Conservation (phyloP, 1,140 invertebrate genomes). For the Neodiprion pinetum region DNA sequence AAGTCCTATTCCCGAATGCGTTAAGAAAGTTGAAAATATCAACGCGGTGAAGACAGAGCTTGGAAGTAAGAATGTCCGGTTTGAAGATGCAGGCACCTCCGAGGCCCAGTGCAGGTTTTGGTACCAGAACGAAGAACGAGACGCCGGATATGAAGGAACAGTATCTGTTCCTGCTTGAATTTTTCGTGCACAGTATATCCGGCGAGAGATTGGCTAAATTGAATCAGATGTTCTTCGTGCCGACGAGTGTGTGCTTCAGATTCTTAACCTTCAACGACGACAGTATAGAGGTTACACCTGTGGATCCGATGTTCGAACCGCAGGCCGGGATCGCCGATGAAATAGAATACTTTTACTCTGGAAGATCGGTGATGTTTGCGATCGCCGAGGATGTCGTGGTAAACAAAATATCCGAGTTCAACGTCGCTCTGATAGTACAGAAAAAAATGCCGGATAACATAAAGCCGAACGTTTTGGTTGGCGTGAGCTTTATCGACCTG, state of each 20-base stretch:
- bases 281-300: constrained; percentile 43
- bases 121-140: neutral
- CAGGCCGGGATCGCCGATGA: constrained; percentile 34
- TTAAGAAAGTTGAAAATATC: too few relatives aligned
- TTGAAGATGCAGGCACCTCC: neutral
- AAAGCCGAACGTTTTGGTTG: constrained; percentile 44
- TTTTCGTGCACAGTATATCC: constrained; percentile 47
- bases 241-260: constrained; percentile 46
- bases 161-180: constrained; percentile 54
- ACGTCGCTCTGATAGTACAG: constrained; percentile 36
- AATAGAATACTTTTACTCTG: constrained; percentile 46
- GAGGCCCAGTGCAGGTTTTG: neutral
- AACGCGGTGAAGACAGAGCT: too few relatives aligned
- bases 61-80: neutral
- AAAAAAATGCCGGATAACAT: constrained; percentile 46
- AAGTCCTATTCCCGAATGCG: too few relatives aligned
- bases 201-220: constrained; percentile 45
- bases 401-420: constrained; percentile 36
- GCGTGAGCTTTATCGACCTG: constrained; percentile 45
- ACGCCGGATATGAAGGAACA: constrained; percentile 33
- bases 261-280: constrained; percentile 48
- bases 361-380: constrained; percentile 51
- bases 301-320: constrained; percentile 44
- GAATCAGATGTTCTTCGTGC: constrained; percentile 52
- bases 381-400: constrained; percentile 29